These are phyloP conservation scores for Manis pentadactyla DNA, from an alignment of 2,797 vertebrate species.

Conservation along the genomic window DNA sequence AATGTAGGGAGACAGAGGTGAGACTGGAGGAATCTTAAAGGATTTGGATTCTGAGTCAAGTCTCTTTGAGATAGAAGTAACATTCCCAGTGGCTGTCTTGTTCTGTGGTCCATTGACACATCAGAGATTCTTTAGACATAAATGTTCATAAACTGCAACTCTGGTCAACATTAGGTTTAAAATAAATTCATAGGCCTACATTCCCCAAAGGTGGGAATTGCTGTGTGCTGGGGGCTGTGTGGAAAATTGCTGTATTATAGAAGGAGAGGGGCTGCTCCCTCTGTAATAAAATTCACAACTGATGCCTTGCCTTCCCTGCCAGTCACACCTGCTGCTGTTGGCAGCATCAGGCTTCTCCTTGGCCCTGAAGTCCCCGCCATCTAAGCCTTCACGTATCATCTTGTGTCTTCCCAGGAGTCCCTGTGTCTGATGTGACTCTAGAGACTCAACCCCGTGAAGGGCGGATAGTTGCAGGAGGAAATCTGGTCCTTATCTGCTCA, in stretches of 20 bases:
- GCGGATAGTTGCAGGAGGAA: constrained; percentile 41
- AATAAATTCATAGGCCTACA: not conserved
- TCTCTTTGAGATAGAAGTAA: not conserved
- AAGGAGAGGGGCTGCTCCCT: not conserved
- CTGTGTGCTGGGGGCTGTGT: too few species aligned
- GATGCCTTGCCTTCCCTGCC: not conserved
- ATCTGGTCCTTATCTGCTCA: constrained; percentile 70
- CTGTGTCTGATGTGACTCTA: constrained; percentile 65
- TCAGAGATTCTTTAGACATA: not conserved
- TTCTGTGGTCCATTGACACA: not conserved
- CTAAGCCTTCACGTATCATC: not conserved
- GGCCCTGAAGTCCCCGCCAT: not conserved
- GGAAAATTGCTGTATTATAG: too few species aligned
- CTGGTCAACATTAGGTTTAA: not conserved
- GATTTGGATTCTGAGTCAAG: not conserved
- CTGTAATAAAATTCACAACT: not conserved
- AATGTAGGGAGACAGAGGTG: not conserved
- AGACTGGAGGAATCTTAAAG: not conserved
- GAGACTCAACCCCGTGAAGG: not conserved
- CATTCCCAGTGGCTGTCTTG: not conserved
- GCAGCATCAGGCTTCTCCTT: not conserved
- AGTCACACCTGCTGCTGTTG: too few species aligned
- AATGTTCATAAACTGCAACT: not conserved
- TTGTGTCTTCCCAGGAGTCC: constrained; percentile 34
- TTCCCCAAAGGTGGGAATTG: not conserved